phyloP scores from a whole-genome alignment of 2,888 invertebrate genomes.

The Drosophila mimica region DNA sequence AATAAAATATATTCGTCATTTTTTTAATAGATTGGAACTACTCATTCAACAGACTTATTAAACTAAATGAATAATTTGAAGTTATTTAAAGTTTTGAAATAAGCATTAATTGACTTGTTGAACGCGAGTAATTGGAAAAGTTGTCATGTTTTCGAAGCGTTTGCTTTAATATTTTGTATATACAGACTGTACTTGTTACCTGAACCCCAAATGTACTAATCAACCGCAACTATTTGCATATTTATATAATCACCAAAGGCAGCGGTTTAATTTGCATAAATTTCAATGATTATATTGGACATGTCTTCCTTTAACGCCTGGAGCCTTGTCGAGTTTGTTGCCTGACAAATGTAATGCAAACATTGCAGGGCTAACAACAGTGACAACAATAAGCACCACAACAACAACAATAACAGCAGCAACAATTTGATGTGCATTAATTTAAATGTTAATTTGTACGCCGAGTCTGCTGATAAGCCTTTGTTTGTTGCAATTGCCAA shows the following conservation, averaged over 20 bases:
- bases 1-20: background rate
- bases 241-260: constrained; percentile 43
- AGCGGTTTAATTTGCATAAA: constrained; percentile 66
- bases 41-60: background rate
- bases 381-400: background rate
- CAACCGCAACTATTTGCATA: constrained; percentile 50
- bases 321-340: constrained; percentile 11
- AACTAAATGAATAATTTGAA: background rate
- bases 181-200: background rate
- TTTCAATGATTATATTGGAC: constrained; percentile 50
- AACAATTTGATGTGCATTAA: constrained; percentile 67
- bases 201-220: constrained; percentile 29
- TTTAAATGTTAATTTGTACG: constrained; percentile 78
- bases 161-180: background rate
- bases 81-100: background rate
- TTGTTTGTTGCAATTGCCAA: constrained; percentile 71
- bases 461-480: constrained; percentile 56
- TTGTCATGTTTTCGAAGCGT: background rate
- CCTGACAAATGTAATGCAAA: constrained; percentile 51
- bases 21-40: background rate
- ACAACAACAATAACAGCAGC: background rate
- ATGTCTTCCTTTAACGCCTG: background rate
- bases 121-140: background rate
- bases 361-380: constrained; percentile 31
- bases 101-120: background rate